Evolutionary conservation across 2,888 invertebrate species (phyloP).

Genomic region (Melieria omissa): DNA sequence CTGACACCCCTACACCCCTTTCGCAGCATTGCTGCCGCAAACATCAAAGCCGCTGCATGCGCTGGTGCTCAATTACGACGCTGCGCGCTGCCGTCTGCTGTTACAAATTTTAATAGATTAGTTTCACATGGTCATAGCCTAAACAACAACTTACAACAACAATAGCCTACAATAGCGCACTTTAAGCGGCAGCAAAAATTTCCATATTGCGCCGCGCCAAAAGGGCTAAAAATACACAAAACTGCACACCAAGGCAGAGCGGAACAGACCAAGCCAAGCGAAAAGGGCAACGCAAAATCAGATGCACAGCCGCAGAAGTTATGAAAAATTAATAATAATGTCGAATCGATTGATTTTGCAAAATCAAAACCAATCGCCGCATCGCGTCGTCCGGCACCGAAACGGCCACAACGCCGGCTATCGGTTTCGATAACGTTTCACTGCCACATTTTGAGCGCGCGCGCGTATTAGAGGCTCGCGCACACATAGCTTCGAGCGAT

Average conservation of each 20-base stretch:
- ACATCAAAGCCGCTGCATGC: slow-evolving; percentile 35
- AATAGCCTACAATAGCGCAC: slow-evolving; percentile 10
- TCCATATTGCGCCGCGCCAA: slow-evolving; percentile 54
- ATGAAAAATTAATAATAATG: slow-evolving; percentile 66
- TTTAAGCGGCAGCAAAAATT: slow-evolving; percentile 36
- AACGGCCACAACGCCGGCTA: too few relatives aligned
- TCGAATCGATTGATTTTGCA: slow-evolving; percentile 64
- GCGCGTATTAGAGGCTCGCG: not conserved
- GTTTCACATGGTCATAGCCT: slow-evolving; percentile 55
- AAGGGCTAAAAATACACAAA: not conserved
- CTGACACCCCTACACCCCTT: not conserved
- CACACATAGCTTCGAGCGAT: slow-evolving; percentile 13
- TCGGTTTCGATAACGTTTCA: too few relatives aligned
- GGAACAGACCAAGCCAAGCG: slow-evolving; percentile 20
- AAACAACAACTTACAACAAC: slow-evolving; percentile 19
- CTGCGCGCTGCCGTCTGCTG: slow-evolving; percentile 36
- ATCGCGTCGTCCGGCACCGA: too few relatives aligned
- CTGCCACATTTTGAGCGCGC: not conserved
- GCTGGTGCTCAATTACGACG: too few relatives aligned
- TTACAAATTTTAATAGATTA: slow-evolving; percentile 59
- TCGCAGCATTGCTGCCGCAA: slow-evolving; percentile 11
- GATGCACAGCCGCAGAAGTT: slow-evolving; percentile 60
- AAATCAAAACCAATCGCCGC: slow-evolving; percentile 32
- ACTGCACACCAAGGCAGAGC: slow-evolving; percentile 35
- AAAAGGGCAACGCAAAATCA: slow-evolving; percentile 39